Conservation (phyloP, 2,113 vertebrate species). For the Sminthopsis crassicaudata region DNA sequence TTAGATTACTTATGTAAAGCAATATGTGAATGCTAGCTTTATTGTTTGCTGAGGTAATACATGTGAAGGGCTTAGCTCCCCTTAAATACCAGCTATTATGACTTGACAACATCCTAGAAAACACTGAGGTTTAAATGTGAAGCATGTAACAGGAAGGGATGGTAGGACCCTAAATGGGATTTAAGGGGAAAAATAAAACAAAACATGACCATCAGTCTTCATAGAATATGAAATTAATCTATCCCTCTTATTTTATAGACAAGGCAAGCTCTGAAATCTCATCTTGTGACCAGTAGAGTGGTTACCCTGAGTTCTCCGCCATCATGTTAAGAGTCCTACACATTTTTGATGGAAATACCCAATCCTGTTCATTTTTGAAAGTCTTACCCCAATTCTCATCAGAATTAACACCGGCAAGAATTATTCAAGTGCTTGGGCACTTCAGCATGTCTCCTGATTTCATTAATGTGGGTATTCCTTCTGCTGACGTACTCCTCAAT, state of each 20-base stretch:
- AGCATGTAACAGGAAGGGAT: not conserved
- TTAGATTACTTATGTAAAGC: not conserved
- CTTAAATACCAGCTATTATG: not conserved
- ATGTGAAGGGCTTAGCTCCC: not conserved
- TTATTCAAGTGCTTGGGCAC: not conserved
- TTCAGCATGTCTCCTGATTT: not conserved
- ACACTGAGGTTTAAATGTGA: not conserved
- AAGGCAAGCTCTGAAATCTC: not conserved
- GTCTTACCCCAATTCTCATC: not conserved
- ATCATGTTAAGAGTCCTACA: not conserved
- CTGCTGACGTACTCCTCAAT: not conserved
- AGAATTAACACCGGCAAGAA: not conserved
- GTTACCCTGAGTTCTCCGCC: not conserved
- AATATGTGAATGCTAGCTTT: not conserved
- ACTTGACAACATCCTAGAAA: not conserved
- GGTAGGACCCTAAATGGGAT: not conserved
- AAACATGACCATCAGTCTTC: not conserved
- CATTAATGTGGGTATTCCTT: not conserved
- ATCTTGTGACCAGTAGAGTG: not conserved
- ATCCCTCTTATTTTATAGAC: not conserved
- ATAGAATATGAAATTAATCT: not conserved
- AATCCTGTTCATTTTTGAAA: slow-evolving; percentile 20
- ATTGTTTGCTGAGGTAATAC: not conserved
- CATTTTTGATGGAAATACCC: slow-evolving; percentile 17
- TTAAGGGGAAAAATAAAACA: not conserved